These are phyloP conservation scores for Zaprionus inermis DNA, from an alignment of 1,140 invertebrate species.

Conservation along the genomic window DNA sequence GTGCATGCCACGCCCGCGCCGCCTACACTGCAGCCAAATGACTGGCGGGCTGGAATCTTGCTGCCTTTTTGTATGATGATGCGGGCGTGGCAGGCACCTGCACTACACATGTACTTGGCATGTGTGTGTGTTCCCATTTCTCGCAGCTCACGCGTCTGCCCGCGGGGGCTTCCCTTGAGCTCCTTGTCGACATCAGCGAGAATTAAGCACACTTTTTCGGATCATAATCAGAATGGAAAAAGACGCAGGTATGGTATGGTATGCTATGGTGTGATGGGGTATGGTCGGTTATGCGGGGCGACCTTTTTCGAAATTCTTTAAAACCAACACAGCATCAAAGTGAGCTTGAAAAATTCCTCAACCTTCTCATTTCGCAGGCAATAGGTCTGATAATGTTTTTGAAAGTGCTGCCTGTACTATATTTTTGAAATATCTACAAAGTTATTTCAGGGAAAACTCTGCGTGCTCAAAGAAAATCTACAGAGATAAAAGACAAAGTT, in stretches of 20 bases:
- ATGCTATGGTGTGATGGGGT: neutral
- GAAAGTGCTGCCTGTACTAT: neutral
- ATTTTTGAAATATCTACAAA: neutral
- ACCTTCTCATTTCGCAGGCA: neutral
- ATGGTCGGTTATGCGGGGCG: too few relatives aligned
- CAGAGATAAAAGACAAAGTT: neutral
- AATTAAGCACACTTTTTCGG: neutral
- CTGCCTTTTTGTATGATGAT: conserved; percentile 39
- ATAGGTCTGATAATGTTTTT: neutral
- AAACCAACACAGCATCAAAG: conserved; percentile 3
- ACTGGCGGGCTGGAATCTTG: conserved; percentile 67
- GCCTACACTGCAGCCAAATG: conserved; percentile 54
- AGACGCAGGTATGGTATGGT: neutral
- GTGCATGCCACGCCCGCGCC: conserved; percentile 29
- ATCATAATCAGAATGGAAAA: neutral
- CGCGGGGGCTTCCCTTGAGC: conserved; percentile 29
- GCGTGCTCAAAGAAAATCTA: neutral
- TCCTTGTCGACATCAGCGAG: conserved; percentile 6
- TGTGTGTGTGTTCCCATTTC: conserved; percentile 58
- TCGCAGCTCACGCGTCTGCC: conserved; percentile 56
- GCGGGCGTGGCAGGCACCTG: conserved; percentile 69
- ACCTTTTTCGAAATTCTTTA: conserved; percentile 3
- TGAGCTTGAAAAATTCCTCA: neutral
- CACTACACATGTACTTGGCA: conserved; percentile 30
- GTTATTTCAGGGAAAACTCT: neutral